Percentiles rank a stretch among this genome's conserved stretches.
Evolutionary conservation across 2,113 vertebrate genomes (phyloP).

Genomic region (Notothenia coriiceps): DNA sequence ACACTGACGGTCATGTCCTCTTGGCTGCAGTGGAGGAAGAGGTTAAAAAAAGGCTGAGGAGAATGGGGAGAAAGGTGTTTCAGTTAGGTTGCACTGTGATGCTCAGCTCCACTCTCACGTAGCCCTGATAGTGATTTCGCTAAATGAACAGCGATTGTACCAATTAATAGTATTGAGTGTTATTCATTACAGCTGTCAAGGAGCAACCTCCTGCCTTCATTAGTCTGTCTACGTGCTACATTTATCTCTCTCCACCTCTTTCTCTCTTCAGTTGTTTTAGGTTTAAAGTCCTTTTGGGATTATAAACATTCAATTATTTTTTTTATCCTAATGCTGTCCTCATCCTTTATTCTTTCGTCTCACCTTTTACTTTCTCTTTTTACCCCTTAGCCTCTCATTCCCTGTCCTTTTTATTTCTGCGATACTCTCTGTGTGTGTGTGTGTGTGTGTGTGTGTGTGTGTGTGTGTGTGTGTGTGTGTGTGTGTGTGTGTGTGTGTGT

Average conservation of each 20-base stretch:
- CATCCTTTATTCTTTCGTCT: neutral
- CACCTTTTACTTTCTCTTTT: neutral
- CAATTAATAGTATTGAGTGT: conserved; percentile 95
- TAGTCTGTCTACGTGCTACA: conserved; percentile 28
- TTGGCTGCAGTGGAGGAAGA: neutral
- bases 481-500: neutral
- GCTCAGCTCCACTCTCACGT: conserved; percentile 89
- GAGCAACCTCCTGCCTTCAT: conserved; percentile 52
- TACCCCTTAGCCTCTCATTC: neutral
- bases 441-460: neutral
- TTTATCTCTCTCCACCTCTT: conserved; percentile 25
- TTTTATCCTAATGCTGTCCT: neutral
- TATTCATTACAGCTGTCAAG: conserved; percentile 92
- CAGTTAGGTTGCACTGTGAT: conserved; percentile 85
- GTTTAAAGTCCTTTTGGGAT: neutral
- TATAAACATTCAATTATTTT: no score
- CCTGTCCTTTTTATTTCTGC: neutral
- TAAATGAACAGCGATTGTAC: conserved; percentile 94
- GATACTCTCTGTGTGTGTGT: neutral
- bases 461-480: neutral
- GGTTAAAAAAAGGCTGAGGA: neutral
- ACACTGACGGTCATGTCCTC: neutral
- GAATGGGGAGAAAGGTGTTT: conserved; percentile 21
- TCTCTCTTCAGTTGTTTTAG: neutral
- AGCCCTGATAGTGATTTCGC: conserved; percentile 90